Base-by-base conservation (phyloP, 2,888 invertebrate genomes). In the Cremastobaeus sp. region DNA sequence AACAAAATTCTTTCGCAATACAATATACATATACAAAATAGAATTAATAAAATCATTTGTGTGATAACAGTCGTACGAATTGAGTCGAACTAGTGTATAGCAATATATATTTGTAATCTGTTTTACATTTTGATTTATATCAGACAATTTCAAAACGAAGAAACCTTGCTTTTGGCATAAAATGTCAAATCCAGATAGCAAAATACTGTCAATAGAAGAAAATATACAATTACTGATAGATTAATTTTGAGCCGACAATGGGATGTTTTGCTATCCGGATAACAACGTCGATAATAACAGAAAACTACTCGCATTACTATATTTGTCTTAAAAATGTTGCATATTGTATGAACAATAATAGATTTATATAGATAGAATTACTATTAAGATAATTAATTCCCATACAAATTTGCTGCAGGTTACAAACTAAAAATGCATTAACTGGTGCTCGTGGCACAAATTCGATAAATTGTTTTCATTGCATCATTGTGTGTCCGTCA, bases 371-470 rank as follows among this genome's bases (percentile, higher is more conserved):
- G n/a, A n/a, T n/a, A n/a, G n/a, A n/a, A 18, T 28, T 15, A 34
- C n/a, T 37, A 45, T 59, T 48, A 60, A 30, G 21, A 37, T 59
- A 39, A 57, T 45, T 12, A 12, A 21, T 52, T 62, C 64, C 52
- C 43, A 52, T 43, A 43, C 21, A 43, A 52, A 64, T 64, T 64
- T 52, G 43, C 34, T 43, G 64, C 52, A 52, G 35, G 52, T 64
- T 64, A 64, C 43, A 43, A 64, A 64, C 64, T 64, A 64, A 64
- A 64, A 50, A 64, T 64, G 64, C 64, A 64, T 64, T 20, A 62
- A 50, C 48, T 43, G 34, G 52, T 52, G 64, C 52, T 34, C 64
- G 43, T 52, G 39, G 52, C 52, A 34, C 62, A 14, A 41, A 34
- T 25, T 50, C n/a, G 17, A 18, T 41, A 30, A 30, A 39, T 8